phyloP scores from a whole-genome alignment of 2,888 invertebrate genomes.

The Coelinius sp. region DNA sequence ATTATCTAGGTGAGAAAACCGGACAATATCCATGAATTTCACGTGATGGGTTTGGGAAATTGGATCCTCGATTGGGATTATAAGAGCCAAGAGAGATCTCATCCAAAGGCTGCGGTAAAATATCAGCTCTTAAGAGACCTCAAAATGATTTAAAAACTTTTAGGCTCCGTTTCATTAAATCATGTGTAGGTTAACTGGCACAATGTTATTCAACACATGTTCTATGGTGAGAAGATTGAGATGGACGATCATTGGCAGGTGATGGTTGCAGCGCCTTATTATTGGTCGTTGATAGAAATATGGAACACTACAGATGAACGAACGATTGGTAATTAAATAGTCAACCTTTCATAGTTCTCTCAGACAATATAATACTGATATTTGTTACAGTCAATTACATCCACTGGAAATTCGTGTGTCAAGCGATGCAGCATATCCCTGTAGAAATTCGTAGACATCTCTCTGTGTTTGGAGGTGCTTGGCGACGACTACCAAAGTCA shows the following conservation, averaged over 20 bases:
- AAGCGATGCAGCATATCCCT: neutral
- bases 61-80: no score
- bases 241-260: neutral
- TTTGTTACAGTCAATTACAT: slow-evolving; percentile 43
- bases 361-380: neutral
- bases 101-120: no score
- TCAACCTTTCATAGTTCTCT: neutral
- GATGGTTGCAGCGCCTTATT: neutral
- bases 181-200: neutral
- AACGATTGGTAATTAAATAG: neutral
- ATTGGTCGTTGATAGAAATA: neutral
- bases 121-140: no score
- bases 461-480: no score
- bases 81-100: no score
- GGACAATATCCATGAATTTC: no score
- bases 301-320: neutral
- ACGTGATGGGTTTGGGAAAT: no score
- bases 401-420: slow-evolving; percentile 43
- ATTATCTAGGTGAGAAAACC: no score
- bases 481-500: slow-evolving; percentile 29
- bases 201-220: neutral
- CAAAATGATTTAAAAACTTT: no score
- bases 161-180: neutral
- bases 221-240: neutral
- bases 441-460: slow-evolving; percentile 27